These are phyloP conservation scores for Philereme vetulata DNA, from an alignment of 2,888 invertebrate species.

Conservation along the genomic window DNA sequence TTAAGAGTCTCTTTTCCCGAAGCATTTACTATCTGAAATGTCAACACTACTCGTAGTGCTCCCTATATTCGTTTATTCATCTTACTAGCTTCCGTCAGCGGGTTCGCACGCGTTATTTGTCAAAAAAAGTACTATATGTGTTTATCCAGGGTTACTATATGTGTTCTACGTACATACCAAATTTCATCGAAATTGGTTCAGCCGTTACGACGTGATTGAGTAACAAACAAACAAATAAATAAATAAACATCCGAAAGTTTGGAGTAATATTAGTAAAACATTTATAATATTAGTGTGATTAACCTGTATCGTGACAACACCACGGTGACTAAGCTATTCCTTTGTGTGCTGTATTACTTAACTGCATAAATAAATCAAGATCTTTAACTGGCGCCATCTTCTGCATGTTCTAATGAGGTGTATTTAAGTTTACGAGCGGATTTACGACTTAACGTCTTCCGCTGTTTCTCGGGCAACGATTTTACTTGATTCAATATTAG, in stretches of 20 bases:
- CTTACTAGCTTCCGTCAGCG: too few relatives aligned
- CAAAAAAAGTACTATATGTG: not conserved
- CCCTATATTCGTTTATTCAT: slow-evolving; percentile 2
- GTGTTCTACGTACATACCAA: too few relatives aligned
- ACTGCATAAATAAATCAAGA: slow-evolving; percentile 42
- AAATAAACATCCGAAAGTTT: too few relatives aligned
- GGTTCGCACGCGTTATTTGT: too few relatives aligned
- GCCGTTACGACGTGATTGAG: too few relatives aligned
- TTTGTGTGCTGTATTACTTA: slow-evolving; percentile 31
- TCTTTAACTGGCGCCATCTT: slow-evolving; percentile 56
- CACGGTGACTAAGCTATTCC: slow-evolving; percentile 25
- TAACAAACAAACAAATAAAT: too few relatives aligned
- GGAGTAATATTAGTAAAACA: too few relatives aligned
- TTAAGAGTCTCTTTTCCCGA: not conserved
- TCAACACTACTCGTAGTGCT: slow-evolving; percentile 1
- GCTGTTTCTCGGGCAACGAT: slow-evolving; percentile 43
- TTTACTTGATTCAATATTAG: slow-evolving; percentile 13
- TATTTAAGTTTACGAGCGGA: slow-evolving; percentile 58
- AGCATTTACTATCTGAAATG: slow-evolving; percentile 3
- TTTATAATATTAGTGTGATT: not conserved
- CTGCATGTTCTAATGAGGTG: slow-evolving; percentile 58
- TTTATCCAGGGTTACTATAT: too few relatives aligned
- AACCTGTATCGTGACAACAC: not conserved
- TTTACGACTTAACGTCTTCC: slow-evolving; percentile 54
- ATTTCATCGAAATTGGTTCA: too few relatives aligned